Percentiles rank a stretch among this genome's conserved stretches.
Evolutionary conservation across 2,888 invertebrate species (phyloP).

Genomic region (Hyposoter didymator): DNA sequence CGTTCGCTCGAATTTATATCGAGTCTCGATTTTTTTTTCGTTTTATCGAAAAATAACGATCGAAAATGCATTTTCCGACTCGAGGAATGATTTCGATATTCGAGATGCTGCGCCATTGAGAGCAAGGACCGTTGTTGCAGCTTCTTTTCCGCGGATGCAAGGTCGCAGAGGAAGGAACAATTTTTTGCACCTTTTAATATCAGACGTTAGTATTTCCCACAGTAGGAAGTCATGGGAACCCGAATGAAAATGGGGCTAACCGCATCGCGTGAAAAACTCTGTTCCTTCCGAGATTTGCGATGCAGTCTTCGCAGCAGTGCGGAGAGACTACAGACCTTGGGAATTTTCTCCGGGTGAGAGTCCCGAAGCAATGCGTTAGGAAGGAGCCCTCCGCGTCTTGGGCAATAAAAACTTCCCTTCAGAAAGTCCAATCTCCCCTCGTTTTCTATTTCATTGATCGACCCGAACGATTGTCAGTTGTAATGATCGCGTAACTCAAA

Average conservation of each 20-base stretch:
- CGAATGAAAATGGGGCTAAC: slow-evolving; percentile 53
- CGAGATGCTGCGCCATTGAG: slow-evolving; percentile 76
- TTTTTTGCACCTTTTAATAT: slow-evolving; percentile 81
- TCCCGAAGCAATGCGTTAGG: neutral
- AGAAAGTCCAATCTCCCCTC: slow-evolving; percentile 29
- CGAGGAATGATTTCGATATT: slow-evolving; percentile 16
- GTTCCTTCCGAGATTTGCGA: slow-evolving; percentile 75
- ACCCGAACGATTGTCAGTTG: slow-evolving; percentile 53
- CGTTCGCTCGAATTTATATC: neutral
- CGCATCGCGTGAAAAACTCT: slow-evolving; percentile 73
- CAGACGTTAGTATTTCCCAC: slow-evolving; percentile 83
- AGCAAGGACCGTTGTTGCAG: slow-evolving; percentile 80
- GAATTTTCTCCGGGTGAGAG: slow-evolving; percentile 60
- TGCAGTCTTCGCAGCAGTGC: slow-evolving; percentile 49
- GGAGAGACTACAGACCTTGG: slow-evolving; percentile 66
- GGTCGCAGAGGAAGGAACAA: slow-evolving; percentile 72
- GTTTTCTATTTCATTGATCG: slow-evolving; percentile 46
- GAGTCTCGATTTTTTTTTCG: neutral
- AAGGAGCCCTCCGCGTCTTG: slow-evolving; percentile 43
- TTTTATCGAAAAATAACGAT: neutral
- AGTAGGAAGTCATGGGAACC: slow-evolving; percentile 80
- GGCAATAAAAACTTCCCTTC: slow-evolving; percentile 55
- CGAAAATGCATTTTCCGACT: neutral
- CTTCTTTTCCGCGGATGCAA: slow-evolving; percentile 76
- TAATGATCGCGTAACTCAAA: slow-evolving; percentile 45